These are phyloP conservation scores for Varecia variegata DNA, from an alignment of 2,797 vertebrate genomes.

Conservation along the genomic window DNA sequence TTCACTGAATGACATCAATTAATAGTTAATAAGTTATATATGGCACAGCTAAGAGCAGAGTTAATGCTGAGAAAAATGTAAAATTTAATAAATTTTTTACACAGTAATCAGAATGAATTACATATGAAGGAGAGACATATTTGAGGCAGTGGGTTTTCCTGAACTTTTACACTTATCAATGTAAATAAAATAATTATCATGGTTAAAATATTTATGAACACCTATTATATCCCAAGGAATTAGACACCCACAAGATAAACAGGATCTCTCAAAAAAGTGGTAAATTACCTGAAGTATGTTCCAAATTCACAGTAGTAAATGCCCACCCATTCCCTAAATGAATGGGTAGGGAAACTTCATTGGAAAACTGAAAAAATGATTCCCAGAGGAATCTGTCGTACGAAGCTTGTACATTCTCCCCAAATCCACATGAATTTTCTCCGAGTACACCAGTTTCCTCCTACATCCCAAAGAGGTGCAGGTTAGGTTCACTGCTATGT, in stretches of 20 bases:
- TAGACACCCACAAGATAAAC: neutral
- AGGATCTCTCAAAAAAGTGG: neutral
- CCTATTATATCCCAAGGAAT: neutral
- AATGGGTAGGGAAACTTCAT: neutral
- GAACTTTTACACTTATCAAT: neutral
- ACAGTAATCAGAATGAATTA: neutral
- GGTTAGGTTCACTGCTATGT: neutral
- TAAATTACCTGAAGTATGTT: neutral
- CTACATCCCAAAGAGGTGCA: neutral
- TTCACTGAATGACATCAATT: neutral
- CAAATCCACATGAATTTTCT: neutral
- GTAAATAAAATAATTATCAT: neutral
- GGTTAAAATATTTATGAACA: neutral
- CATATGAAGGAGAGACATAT: neutral
- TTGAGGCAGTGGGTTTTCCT: neutral
- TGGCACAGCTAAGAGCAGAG: neutral
- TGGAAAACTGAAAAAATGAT: neutral
- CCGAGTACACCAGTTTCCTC: neutral
- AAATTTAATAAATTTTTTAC: neutral
- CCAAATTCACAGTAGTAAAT: neutral
- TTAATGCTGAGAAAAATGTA: neutral
- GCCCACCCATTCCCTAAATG: neutral
- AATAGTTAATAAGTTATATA: neutral
- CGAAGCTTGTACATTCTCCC: neutral
- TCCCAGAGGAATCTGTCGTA: neutral